Evolutionary conservation across 1,140 invertebrate species (phyloP), one percentile per base, ranked within the genome.

Genomic region (Chlorops oryzae): DNA sequence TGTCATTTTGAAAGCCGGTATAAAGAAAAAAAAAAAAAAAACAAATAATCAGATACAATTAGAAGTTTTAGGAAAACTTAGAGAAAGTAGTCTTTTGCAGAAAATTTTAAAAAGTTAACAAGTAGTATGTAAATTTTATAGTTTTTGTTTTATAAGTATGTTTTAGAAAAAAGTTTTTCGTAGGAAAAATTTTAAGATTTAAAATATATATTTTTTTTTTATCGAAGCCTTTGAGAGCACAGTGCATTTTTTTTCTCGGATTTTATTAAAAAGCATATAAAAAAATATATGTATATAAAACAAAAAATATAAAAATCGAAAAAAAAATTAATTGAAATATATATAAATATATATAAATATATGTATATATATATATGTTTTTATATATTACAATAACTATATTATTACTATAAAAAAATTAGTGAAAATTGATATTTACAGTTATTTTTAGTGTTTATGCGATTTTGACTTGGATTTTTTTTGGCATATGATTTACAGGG

Each of bases 391-490:
- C 43, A 50, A 44, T 50, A 61, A 52, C 47, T 44, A 58, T 54
- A 57, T 51, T 52, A 52, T 58, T 58, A 56, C n/a, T n/a, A 53
- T 51, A 59, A 18, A n/a, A 39, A 39, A 42, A 42, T 15, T 44
- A 44, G 28, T 6, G 50, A 52, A 51, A 58, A 25, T 57, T 64
- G 64, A 67, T 67, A 67, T 67, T 67, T 67, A 67, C 64, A 67
- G 64, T 67, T 67, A 67, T 34, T 43, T 38, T 35, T 20, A 28
- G 17, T 27, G 58, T 64, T 47, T 56, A 51, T 55, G 59, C 59
- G 27, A 32, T 32, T 32, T n/a, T 21, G 5, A 5, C 13, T 23
- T 47, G 25, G 32, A n/a, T 47, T 47, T 47, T 47, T 21, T 22
- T 47, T 15, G 28, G 46, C 21, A 39, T 40, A 35, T 35, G 45